Percentiles rank a stretch among this genome's conserved stretches.
Evolutionary conservation across 2,888 invertebrate species (phyloP).

Genomic region (Noctua pronuba): DNA sequence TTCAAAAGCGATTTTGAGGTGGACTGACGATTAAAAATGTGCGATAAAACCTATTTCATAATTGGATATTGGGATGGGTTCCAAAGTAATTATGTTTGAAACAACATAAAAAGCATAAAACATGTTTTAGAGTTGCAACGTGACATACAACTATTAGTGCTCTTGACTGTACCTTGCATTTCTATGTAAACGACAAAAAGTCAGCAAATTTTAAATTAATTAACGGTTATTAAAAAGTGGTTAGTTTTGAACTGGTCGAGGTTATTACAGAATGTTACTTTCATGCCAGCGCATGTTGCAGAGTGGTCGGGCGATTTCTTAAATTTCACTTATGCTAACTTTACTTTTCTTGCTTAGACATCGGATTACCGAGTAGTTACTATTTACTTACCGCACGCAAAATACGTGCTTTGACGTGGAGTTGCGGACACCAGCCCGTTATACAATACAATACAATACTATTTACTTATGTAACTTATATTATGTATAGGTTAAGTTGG

Average conservation of each 20-base stretch:
- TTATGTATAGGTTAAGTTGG: neutral
- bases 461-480: slow-evolving; percentile 13
- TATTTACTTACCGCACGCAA: too few relatives aligned
- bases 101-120: neutral
- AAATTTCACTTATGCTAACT: slow-evolving; percentile 47
- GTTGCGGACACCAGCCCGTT: too few relatives aligned
- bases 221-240: slow-evolving; percentile 38
- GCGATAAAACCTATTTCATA: neutral
- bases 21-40: neutral
- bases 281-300: slow-evolving; percentile 10
- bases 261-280: slow-evolving; percentile 34
- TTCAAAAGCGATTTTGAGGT: neutral
- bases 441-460: too few relatives aligned
- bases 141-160: neutral
- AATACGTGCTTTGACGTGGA: too few relatives aligned
- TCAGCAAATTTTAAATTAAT: slow-evolving; percentile 51
- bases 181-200: slow-evolving; percentile 43
- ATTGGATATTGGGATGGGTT: neutral
- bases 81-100: neutral
- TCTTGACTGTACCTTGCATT: slow-evolving; percentile 15
- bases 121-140: neutral
- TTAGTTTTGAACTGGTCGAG: slow-evolving; percentile 40
- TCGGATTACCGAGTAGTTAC: neutral
- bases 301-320: slow-evolving; percentile 27
- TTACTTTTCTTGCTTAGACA: slow-evolving; percentile 16